Evolutionary conservation across 2,797 vertebrate species (phyloP).

Genomic region (Peromyscus nudipes): DNA sequence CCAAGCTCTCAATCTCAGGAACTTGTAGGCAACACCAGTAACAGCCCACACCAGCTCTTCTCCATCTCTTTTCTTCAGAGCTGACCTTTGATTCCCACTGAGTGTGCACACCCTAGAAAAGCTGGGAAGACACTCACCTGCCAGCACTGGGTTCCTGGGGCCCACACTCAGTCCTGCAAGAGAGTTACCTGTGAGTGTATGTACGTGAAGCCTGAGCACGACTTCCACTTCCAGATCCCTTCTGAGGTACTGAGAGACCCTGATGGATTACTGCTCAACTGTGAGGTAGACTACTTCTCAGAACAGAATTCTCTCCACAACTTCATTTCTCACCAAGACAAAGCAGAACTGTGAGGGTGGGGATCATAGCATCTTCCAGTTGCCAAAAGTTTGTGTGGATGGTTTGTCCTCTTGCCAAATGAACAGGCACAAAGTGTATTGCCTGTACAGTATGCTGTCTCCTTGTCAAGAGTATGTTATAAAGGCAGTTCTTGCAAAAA

Average conservation of each 20-base stretch:
- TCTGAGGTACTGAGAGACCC: background rate
- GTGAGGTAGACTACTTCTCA: too few species aligned
- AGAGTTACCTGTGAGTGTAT: background rate
- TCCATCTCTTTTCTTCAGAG: background rate
- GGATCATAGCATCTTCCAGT: background rate
- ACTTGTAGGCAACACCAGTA: rapidly evolving
- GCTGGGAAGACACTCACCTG: background rate
- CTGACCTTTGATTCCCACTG: background rate
- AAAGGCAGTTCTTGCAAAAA: too few species aligned
- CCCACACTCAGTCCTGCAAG: background rate
- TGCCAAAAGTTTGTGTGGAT: background rate
- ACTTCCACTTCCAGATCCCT: background rate
- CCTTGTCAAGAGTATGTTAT: too few species aligned
- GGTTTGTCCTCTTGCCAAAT: background rate
- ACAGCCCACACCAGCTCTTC: background rate
- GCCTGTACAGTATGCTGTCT: too few species aligned
- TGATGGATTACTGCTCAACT: background rate
- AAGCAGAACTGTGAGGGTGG: background rate
- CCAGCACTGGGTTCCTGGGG: background rate
- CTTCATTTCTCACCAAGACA: background rate
- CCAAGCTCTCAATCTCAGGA: background rate
- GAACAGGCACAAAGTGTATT: too few species aligned
- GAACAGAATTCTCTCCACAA: too few species aligned
- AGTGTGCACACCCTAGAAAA: rapidly evolving
- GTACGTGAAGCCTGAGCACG: background rate